Conservation (phyloP, 2,888 invertebrate genomes). For the Ochropacha duplaris region DNA sequence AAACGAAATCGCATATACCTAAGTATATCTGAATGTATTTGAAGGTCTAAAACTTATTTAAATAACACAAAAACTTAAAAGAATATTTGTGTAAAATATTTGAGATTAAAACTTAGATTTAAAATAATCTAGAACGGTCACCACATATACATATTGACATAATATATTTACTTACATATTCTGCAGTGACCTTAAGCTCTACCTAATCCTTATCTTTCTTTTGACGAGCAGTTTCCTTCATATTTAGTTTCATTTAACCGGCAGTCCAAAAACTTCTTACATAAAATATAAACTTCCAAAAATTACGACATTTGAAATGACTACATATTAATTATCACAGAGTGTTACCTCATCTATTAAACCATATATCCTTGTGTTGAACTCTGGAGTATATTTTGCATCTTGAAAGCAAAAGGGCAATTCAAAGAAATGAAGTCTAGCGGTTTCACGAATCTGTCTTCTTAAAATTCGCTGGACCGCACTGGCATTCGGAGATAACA, state of each 20-base stretch:
- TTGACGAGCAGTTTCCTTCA: too few species aligned
- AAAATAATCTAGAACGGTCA: neutral
- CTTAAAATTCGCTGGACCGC: constrained; percentile 21
- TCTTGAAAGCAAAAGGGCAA: constrained; percentile 29
- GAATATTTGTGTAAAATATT: neutral
- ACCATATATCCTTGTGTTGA: neutral
- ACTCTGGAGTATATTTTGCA: constrained; percentile 28
- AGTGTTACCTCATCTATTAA: neutral
- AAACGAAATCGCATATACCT: too few species aligned
- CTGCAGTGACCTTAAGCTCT: too few species aligned
- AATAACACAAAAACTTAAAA: neutral
- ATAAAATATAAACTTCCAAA: too few species aligned
- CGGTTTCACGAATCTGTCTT: constrained; percentile 29
- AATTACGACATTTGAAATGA: too few species aligned
- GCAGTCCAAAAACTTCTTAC: too few species aligned
- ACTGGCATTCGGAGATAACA: constrained; percentile 9
- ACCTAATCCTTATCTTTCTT: too few species aligned
- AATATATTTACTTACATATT: too few species aligned
- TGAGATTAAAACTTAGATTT: neutral
- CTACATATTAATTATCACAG: too few species aligned
- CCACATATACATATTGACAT: too few species aligned
- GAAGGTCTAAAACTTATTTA: neutral
- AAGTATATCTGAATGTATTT: neutral
- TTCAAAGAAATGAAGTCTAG: constrained; percentile 35
- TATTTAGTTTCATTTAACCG: too few species aligned